phyloP scores from a whole-genome alignment of 2,888 invertebrate species.

The Anthrax anthrax region DNA sequence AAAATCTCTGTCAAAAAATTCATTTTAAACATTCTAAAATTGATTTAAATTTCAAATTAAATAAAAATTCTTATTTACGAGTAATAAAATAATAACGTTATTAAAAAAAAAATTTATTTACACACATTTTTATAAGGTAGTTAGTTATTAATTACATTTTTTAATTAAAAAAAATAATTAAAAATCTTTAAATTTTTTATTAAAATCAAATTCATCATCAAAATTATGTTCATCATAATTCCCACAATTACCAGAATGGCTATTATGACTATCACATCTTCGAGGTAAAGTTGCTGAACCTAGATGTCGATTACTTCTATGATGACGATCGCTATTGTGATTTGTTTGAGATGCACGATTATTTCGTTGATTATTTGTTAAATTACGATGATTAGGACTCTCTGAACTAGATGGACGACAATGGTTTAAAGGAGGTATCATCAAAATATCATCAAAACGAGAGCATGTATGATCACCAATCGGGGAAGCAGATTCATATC shows the following conservation, averaged over 20 bases:
- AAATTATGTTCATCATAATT: slow-evolving; percentile 17
- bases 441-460: slow-evolving; percentile 28
- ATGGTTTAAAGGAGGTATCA: slow-evolving; percentile 24
- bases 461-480: slow-evolving; percentile 30
- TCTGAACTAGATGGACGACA: slow-evolving; percentile 26
- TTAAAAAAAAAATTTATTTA: too few relatives aligned
- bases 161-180: background rate
- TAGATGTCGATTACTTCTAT: slow-evolving; percentile 13
- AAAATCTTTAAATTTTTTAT: slow-evolving; percentile 17
- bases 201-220: slow-evolving; percentile 27
- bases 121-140: too few relatives aligned
- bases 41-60: too few relatives aligned
- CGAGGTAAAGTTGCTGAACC: background rate
- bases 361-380: background rate
- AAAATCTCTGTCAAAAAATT: too few relatives aligned
- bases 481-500: slow-evolving; percentile 43
- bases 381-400: slow-evolving; percentile 12
- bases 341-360: background rate
- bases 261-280: slow-evolving; percentile 4
- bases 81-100: too few relatives aligned
- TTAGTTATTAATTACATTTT: too few relatives aligned
- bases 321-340: slow-evolving; percentile 13
- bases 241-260: slow-evolving; percentile 9
- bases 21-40: too few relatives aligned
- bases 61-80: too few relatives aligned